phyloP scores from a whole-genome alignment of 2,797 vertebrate species.

The Fistularia tabacaria region DNA sequence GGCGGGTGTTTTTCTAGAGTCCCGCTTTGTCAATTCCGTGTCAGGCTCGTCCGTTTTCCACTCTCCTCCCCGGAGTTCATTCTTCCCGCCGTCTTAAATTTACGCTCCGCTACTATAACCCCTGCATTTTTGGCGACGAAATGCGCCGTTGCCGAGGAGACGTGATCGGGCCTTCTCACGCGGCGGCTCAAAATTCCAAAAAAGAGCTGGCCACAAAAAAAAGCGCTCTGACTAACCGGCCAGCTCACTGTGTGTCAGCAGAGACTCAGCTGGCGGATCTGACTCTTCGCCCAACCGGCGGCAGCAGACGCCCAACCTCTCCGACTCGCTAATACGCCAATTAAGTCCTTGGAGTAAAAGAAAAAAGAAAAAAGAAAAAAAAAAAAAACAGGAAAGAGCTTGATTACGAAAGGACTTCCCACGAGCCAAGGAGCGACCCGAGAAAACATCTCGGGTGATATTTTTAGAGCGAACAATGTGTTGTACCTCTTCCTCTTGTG shows the following conservation, averaged over 20 bases:
- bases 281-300: constrained; percentile 8
- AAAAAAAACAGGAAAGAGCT: constrained; percentile 53
- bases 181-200: constrained; percentile 44
- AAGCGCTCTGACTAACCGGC: constrained; percentile 32
- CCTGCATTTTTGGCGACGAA: constrained; percentile 27
- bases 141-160: constrained; percentile 44
- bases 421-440: constrained; percentile 5
- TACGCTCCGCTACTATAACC: constrained; percentile 2
- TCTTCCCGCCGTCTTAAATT: constrained; percentile 11
- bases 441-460: constrained; percentile 20
- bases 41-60: constrained; percentile 8
- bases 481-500: constrained; percentile 14
- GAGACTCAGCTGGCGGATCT: constrained; percentile 32
- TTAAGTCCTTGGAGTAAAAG: constrained; percentile 38
- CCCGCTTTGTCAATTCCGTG: constrained; percentile 22
- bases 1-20: constrained; percentile 9
- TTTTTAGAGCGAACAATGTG: neutral
- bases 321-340: constrained; percentile 46
- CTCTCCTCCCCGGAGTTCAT: constrained; percentile 19
- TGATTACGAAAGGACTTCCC: constrained; percentile 45
- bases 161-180: constrained; percentile 39
- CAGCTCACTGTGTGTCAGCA: constrained; percentile 18
- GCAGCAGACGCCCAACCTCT: constrained; percentile 14
- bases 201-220: constrained; percentile 35
- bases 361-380: too few species aligned